Evolutionary conservation across 2,797 vertebrate genomes (phyloP), one percentile per base, ranked within the genome.

Genomic region (Merluccius polli): DNA sequence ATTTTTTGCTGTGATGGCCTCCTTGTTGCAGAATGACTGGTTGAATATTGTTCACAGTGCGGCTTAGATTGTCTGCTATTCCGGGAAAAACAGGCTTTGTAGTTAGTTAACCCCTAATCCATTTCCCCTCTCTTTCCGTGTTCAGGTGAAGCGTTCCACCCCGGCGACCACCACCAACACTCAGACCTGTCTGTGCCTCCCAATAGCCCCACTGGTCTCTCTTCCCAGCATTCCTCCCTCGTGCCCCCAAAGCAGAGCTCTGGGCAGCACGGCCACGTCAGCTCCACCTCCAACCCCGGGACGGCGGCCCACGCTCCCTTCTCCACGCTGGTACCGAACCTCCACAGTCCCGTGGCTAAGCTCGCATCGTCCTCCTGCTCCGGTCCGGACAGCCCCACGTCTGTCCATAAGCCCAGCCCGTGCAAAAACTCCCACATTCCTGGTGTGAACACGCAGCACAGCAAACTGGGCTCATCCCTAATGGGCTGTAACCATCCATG

Each of bases 141-240:
- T 78, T 87, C 92, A 99, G 98, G 98, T 90, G 98, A 99, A 93
- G 95, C 95, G 90, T 98, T 98, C 92, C 95, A 97, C 89, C 93
- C 96, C 87, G 95, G 86, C 83, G 98, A 99, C 86, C 96, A 96
- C 86, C 97, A 97, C 93, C 96, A 95, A 92, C 95, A 97, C 86
- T 94, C 96, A 84, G 97, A 98, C 93, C 95, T 98, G 89, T 97
- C 97, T 59, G 97, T 95, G 90, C 98, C 98, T 70, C 98, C 98
- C 84, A 99, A 99, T 89, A 98, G 98, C 85, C 98, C 98, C 85
- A 98, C 98, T 0, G 96, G 96, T 80, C 94, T 98, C 79, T 95
- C 95, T 36, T 96, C 96, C 72, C 97, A 97, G 91, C 95, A 95
- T 71, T 94, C 95, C 78, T 94, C 93, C 48, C 92, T 96, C 86